Evolutionary conservation across 2,888 invertebrate species (phyloP), one percentile per base, ranked within the genome.

Genomic region (Syrista parreyssii): DNA sequence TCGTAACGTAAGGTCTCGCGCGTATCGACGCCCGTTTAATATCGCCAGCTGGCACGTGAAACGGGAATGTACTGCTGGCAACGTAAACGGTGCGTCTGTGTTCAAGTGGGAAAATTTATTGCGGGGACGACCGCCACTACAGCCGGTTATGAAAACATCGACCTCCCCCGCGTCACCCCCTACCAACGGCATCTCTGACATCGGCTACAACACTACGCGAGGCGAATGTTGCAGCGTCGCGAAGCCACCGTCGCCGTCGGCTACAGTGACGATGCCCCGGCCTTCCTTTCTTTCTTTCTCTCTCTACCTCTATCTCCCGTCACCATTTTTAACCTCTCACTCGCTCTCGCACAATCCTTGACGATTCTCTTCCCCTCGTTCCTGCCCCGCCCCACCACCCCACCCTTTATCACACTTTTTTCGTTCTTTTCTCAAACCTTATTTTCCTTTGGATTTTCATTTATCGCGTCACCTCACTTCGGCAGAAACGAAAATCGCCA

Each of bases 1-100:
- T 40, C 40, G 69, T 30, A 32, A 69, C 69, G 69, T 69, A 69
- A 30, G 32, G 31, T 30, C 69, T 30, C 69, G 69, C 69, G 69
- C 69, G 69, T 69, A 32, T 32, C 69, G 69, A 69, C 69, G 32
- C 69, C 69, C 69, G 69, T 69, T 32, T 75, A 35, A 68, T 34
- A 76, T 79, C 78, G 80, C 84, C 84, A 86, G 84, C 84, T 86
- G 84, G 81, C 81, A 84, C 82, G 81, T 82, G 83, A 83, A 84
- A 32, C 69, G 31, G 69, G 69, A 69, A 69, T 81, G 80, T 82
- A 80, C 80, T 79, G 81, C 78, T 82, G 81, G 80, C 80, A 80
- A 82, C 69, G 79, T 80, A 74, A 84, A 76, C 82, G 80, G 74
- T 68, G 76, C 40, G 68, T 69, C 69, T 77, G 71, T 68, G 40